These are phyloP conservation scores for Malurus elegans DNA, from an alignment of 2,113 vertebrate species.

Conservation along the genomic window DNA sequence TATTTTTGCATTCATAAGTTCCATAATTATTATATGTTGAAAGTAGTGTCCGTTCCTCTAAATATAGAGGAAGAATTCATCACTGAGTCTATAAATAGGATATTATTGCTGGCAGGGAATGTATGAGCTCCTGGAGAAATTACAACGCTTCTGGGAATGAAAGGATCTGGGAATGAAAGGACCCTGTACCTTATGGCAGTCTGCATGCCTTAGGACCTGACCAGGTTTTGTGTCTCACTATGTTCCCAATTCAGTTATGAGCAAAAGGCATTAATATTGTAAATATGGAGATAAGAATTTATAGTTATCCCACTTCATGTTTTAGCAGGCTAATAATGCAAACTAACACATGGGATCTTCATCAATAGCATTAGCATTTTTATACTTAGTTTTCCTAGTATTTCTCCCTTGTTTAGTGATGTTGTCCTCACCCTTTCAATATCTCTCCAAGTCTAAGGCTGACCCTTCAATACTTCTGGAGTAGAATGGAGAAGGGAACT, in stretches of 20 bases:
- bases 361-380: not conserved
- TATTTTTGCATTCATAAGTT: not conserved
- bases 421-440: not conserved
- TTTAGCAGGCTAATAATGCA: not conserved
- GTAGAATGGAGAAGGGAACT: not conserved
- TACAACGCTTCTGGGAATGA: not conserved
- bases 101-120: not conserved
- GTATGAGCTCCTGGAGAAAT: not conserved
- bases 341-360: not conserved
- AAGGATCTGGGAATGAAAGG: not conserved
- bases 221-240: not conserved
- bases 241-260: not conserved
- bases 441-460: not conserved
- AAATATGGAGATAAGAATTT: not conserved
- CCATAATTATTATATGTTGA: not conserved
- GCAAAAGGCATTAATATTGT: not conserved
- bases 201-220: not conserved
- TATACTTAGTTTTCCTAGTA: not conserved
- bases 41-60: not conserved
- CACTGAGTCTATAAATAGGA: not conserved
- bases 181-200: not conserved
- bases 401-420: not conserved
- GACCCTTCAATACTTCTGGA: not conserved
- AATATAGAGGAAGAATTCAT: not conserved
- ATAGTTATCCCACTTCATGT: not conserved